Base-by-base conservation (phyloP, 2,888 invertebrate genomes). In the Athripsodes cinereus region DNA sequence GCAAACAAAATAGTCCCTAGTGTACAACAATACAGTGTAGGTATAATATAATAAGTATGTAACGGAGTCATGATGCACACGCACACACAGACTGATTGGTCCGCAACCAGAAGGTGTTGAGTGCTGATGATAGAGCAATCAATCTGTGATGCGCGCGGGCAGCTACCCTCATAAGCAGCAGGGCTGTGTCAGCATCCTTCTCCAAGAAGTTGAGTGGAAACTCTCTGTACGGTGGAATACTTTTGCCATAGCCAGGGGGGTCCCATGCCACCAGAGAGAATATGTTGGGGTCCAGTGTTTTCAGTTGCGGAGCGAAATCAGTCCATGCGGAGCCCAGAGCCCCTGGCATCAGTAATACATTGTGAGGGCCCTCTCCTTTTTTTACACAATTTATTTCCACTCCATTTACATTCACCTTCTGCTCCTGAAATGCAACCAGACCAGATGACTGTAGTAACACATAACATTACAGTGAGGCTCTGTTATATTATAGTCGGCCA, bases 231-330 rank as follows among this genome's bases (percentile, higher is more conserved):
- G 92, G 92, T 0, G 92, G 93, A 62, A 87, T 80, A 60, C 92
- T 92, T 61, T 84, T 83, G 1, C 94, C 94, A 74, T 91, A 93
- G 0, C 94, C 94, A 0, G 90, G 89, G 0, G 93, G 92, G 72
- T 95, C 94, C 89, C 88, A 90, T 0, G 82, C 88, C 8, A 87
- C 71, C 22, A 87, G 64, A 1, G 85, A 86, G 64, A 87, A 83
- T 67, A 83, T 81, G 1, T 79, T 72, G 61, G 71, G 73, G 68
- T 86, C 75, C 31, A 91, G 72, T 57, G 84, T 78, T 65, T 87
- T 83, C 8, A 90, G 76, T 73, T 90, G 90, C 0, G 89, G 87
- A 64, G 81, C 84, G 68, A 92, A 94, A 71, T 94, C 92, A 0
- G 88, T 89, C 85, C 87, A 88, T 53, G 87, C 85, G 0, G 88